These are phyloP conservation scores for Ptychoptera albimana DNA, from an alignment of 2,888 invertebrate genomes.

Conservation along the genomic window DNA sequence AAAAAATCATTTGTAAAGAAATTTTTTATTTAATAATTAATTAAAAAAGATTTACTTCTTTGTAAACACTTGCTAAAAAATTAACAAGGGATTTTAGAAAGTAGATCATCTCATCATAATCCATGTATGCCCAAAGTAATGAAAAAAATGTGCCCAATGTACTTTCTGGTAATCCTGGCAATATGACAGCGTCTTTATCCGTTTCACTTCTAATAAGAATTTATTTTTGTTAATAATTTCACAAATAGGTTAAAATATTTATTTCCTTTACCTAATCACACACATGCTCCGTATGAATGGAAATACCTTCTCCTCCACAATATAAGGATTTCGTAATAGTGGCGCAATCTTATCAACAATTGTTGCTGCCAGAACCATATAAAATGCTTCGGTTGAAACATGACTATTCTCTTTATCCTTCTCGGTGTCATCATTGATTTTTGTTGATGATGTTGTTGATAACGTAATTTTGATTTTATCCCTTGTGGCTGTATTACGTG, in stretches of 20 bases:
- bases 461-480: neutral
- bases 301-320: constrained; percentile 52
- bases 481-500: constrained; percentile 11
- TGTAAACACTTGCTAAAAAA: constrained; percentile 9
- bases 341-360: constrained; percentile 44
- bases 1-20: neutral
- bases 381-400: constrained; percentile 33
- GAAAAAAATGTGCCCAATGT: constrained; percentile 22
- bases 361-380: constrained; percentile 36
- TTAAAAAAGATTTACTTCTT: constrained; percentile 5
- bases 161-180: constrained; percentile 19
- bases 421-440: constrained; percentile 11
- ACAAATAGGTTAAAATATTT: neutral
- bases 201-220: constrained; percentile 13
- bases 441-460: constrained; percentile 12
- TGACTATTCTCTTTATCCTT: constrained; percentile 6
- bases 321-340: constrained; percentile 44
- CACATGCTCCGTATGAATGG: constrained; percentile 26
- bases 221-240: neutral
- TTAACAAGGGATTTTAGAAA: constrained; percentile 16
- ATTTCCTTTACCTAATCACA: constrained; percentile 14
- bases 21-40: constrained; percentile 14
- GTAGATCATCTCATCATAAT: constrained; percentile 23
- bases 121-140: constrained; percentile 27
- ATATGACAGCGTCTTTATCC: constrained; percentile 17